Base-by-base conservation (phyloP, 2,888 invertebrate species). In the Listrodromus nycthemerus region DNA sequence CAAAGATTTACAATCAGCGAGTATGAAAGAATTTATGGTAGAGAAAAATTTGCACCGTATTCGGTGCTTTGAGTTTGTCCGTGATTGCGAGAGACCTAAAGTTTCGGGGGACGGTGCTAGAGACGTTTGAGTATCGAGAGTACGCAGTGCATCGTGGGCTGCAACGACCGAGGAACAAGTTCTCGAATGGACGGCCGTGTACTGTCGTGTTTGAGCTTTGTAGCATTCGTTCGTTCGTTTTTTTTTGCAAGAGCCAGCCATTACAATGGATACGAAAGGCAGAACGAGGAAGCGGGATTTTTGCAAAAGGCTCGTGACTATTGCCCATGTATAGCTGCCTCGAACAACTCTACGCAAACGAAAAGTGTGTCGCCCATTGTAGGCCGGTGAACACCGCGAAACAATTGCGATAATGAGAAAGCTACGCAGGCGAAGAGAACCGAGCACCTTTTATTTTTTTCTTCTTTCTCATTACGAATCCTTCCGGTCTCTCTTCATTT, bases 371-470 rank as follows among this genome's bases (percentile, higher is more conserved):
- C 91, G 89, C 74, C 88, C 87, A 90, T 91, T 91, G 91, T 91
- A 87, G 89, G 86, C 87, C 87, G 87, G 86, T 90, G 89, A 87
- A 88, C 87, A 88, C 88, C 86, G 88, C 87, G 87, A 88, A 91
- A 92, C 91, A 92, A 92, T 91, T 90, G 90, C 85, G 89, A 91
- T 92, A 92, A 92, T 92, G 92, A 92, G 89, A 92, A 92, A 92
- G 89, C 91, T 89, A 91, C 91, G 91, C 90, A 90, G 88, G 86
- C 88, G 87, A 91, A 90, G 87, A 76, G 52, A 65, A 37, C 8
- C 63, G 52, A 30, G 50, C 67, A 30, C 50, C 70, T 86, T 85
- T 85, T 61, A n/a, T 58, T 85, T 27, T 50, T 30, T 30, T 52
- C 80, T 70, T 58, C 77, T 81, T 69, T 77, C 79, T 84, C 65